Evolutionary conservation across 2,888 invertebrate genomes (phyloP), one percentile per base, ranked within the genome.

Genomic region (Scaptomyza caliginosa): DNA sequence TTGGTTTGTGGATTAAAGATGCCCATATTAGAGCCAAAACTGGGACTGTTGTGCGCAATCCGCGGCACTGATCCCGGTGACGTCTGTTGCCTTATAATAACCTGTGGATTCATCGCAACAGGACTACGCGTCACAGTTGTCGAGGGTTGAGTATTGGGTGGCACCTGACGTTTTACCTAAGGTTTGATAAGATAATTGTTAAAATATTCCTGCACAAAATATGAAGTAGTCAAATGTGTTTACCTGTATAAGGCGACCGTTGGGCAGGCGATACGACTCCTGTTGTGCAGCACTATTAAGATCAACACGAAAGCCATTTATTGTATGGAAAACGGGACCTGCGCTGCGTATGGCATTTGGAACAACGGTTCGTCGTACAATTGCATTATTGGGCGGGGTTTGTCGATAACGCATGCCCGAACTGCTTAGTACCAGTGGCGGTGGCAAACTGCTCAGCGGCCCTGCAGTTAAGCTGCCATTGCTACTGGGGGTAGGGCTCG

Each of bases 271-370:
- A 63, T 90, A 91, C 2, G 91, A 91, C 42, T 91, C 91, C 51
- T 91, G 91, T 45, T 91, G 91, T 0, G 92, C 90, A 0, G 92
- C 92, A 5, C 90, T 89, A 73, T 92, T 92, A n/a, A 92, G 85
- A 74, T 92, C 92, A 55, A 92, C 91, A 13, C 91, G 90, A 74
- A 86, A 92, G 0, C 92, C 92, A 45, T 90, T 91, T 16, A 92
- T 91, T 1, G 90, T 92, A 52, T 91, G 91, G 56, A 91, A 91
- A 11, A 91, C 91, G 0, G 91, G 91, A 1, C 88, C 82, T 4
- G 75, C 68, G 55, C 45, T 77, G 0, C 84, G 79, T 0, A 82
- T 71, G 6, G 77, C 58, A 4, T 74, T 78, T 17, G 89, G 81
- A 8, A 91, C 81, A 0, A 90, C 70, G 0, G 90, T 89, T 38